Evolutionary conservation across 2,113 vertebrate species (phyloP).

Genomic region (Triplophysa dalaica): DNA sequence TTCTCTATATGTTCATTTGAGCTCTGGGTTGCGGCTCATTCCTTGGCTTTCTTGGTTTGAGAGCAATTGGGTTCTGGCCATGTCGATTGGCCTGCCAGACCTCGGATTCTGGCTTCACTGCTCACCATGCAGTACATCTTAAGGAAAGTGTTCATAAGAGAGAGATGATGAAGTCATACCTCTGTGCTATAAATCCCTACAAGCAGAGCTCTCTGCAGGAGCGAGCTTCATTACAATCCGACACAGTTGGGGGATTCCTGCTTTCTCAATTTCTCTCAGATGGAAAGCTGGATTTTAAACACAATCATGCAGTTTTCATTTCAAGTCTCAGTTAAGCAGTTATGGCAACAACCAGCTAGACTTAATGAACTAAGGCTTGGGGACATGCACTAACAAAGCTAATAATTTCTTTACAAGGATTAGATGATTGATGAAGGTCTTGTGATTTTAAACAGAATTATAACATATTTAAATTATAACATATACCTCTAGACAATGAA

Average conservation of each 20-base stretch:
- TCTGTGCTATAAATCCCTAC: slow-evolving; percentile 56
- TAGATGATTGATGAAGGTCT: neutral
- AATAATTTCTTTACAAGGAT: slow-evolving; percentile 4
- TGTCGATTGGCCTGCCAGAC: slow-evolving; percentile 59
- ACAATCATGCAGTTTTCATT: slow-evolving; percentile 42
- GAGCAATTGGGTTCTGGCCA: slow-evolving; percentile 63
- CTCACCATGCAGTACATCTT: slow-evolving; percentile 59
- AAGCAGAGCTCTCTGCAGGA: slow-evolving; percentile 51
- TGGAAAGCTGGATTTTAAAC: slow-evolving; percentile 30
- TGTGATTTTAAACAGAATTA: neutral
- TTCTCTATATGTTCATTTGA: slow-evolving; percentile 8
- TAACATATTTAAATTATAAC: slow-evolving; percentile 6
- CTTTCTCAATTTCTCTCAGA: slow-evolving; percentile 8
- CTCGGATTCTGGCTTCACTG: slow-evolving; percentile 58
- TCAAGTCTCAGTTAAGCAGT: slow-evolving; percentile 10
- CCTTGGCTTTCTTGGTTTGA: slow-evolving; percentile 53
- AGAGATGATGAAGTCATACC: slow-evolving; percentile 59
- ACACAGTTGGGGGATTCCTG: slow-evolving; percentile 44
- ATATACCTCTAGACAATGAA: neutral
- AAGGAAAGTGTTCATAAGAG: slow-evolving; percentile 47
- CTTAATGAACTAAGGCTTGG: slow-evolving; percentile 8
- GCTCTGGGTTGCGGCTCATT: slow-evolving; percentile 42
- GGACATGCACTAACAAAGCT: slow-evolving; percentile 10
- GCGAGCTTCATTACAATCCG: slow-evolving; percentile 43
- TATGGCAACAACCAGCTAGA: slow-evolving; percentile 12